phyloP scores from a whole-genome alignment of 2,797 vertebrate genomes.

The Rhinichthys osculus region DNA sequence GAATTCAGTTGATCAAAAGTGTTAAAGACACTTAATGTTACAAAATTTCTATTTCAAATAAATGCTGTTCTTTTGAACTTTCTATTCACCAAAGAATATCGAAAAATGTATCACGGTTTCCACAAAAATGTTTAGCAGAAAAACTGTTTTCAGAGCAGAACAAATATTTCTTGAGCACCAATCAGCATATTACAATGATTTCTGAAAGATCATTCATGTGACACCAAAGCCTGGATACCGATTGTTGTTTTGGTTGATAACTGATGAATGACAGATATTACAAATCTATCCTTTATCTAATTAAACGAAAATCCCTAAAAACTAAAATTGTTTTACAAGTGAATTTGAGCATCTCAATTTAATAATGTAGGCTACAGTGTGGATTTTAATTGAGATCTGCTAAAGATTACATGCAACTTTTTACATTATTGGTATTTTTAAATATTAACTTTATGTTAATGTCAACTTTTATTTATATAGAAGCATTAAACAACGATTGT shows the following conservation, averaged over 20 bases:
- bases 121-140: not conserved
- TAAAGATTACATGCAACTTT: not conserved
- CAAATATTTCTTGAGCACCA: not conserved
- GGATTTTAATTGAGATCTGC: not conserved
- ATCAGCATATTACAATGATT: not conserved
- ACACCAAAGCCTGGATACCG: not conserved
- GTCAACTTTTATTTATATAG: not conserved
- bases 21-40: not conserved
- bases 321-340: not conserved
- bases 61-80: not conserved
- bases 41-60: too few species aligned
- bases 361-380: not conserved
- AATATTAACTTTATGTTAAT: not conserved
- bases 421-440: not conserved
- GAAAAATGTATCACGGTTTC: not conserved
- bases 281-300: not conserved
- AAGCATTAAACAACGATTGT: not conserved
- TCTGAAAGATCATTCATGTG: not conserved
- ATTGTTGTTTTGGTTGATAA: not conserved
- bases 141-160: not conserved
- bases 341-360: not conserved
- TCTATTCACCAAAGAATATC: not conserved
- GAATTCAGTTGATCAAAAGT: not conserved
- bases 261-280: not conserved
- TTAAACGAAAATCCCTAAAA: not conserved